Base-by-base conservation (phyloP, 2,113 vertebrate genomes). In the Sinocyclocheilus maitianheensis region DNA sequence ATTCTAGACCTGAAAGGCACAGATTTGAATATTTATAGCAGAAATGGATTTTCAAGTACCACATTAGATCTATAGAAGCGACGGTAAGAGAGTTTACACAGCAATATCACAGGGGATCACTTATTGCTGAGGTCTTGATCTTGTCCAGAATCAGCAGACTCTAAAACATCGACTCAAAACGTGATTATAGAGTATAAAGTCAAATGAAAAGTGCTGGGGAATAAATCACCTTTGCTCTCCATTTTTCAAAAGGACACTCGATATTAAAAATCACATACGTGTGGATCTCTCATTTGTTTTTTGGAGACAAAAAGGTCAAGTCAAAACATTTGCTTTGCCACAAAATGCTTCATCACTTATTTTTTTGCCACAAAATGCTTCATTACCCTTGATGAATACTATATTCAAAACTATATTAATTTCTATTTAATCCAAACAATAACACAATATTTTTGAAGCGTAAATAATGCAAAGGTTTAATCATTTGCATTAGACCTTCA, bases 1-100 rank as follows among this genome's bases (percentile, higher is more conserved):
- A 87, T 87, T 85, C 53, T 7, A 67, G 67, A 74, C 53, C 77
- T 86, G 84, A 87, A 76, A 83, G 82, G 75, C 77, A 77, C 75
- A 89, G 58, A 88, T 89, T 83, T 81, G 77, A 88, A 89, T 84
- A 81, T 88, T 86, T 85, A 86, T 89, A 72, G 34, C 78, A 85
- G 84, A 85, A 85, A 87, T 84, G 76, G 80, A 87, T 89, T 89
- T 87, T 87, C 83, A 89, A 77, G 85, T 84, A 87, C 77, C 81
- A 81, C 81, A 87, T 89, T 89, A 84, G 85, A 81, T 87, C 83
- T 84, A 87, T 80, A 63, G 60, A 87, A 77, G 77, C 80, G 85
- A 87, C 76, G 55, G 60, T 87, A 84, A 87, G 55, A 82, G 43
- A 84, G 88, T 89, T 86, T 89, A 84, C 55, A 81, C 76, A 84